phyloP scores from a whole-genome alignment of 2,797 vertebrate species.

The Carcharodon carcharias region DNA sequence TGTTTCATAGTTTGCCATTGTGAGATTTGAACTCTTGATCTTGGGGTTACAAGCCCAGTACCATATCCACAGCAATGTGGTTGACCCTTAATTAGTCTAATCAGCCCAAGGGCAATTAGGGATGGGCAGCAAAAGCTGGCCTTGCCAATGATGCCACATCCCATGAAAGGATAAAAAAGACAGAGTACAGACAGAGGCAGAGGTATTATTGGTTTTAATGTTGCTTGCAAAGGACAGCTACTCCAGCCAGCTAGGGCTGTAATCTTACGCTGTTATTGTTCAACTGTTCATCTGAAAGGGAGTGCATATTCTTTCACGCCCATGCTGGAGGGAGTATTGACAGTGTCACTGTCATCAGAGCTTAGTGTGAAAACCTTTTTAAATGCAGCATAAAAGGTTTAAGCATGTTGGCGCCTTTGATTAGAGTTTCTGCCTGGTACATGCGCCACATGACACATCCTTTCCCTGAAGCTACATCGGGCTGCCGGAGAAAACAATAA shows the following conservation, averaged over 20 bases:
- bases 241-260: not conserved
- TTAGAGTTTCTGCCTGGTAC: not conserved
- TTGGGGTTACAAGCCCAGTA: no score
- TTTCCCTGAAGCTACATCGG: not conserved
- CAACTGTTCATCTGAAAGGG: not conserved
- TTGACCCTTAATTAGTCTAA: no score
- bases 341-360: not conserved
- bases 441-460: not conserved
- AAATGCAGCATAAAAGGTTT: not conserved
- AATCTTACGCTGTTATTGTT: not conserved
- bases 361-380: not conserved
- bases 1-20: no score
- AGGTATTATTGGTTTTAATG: not conserved
- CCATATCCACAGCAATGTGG: no score
- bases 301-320: not conserved
- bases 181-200: no score
- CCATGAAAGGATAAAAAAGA: no score
- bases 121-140: no score
- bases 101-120: no score
- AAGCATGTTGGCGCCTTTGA: not conserved
- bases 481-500: not conserved
- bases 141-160: no score
- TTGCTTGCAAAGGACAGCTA: not conserved
- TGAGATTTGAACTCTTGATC: no score
- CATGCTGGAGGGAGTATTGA: not conserved